These are phyloP conservation scores for Malthinus flaveolus DNA, from an alignment of 2,888 invertebrate genomes.

Conservation along the genomic window DNA sequence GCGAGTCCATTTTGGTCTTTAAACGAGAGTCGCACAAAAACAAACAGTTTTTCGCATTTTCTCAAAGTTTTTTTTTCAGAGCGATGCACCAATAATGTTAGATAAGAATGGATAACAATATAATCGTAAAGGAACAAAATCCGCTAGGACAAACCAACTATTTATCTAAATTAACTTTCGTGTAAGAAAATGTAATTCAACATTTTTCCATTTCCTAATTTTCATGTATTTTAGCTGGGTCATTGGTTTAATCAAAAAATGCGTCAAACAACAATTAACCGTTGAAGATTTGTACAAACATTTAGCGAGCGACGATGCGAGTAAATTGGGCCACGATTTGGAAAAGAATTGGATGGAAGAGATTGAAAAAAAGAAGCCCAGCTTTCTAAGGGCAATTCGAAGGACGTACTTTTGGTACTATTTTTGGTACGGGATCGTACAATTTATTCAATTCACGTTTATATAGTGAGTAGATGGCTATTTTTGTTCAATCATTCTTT, in stretches of 20 bases:
- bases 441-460: constrained; percentile 58
- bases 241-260: constrained; percentile 53
- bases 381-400: constrained; percentile 59
- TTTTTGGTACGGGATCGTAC: constrained; percentile 60
- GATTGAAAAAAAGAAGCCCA: constrained; percentile 59
- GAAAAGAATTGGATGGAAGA: constrained; percentile 66
- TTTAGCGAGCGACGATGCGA: constrained; percentile 63
- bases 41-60: no score
- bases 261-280: constrained; percentile 62
- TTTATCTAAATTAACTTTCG: not conserved
- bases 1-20: no score
- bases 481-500: not conserved
- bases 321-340: constrained; percentile 63
- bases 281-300: constrained; percentile 57
- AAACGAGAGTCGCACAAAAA: no score
- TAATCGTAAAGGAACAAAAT: not conserved
- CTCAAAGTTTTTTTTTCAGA: no score
- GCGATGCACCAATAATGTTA: not conserved
- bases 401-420: constrained; percentile 63
- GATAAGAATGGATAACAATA: not conserved
- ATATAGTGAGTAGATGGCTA: constrained; percentile 57
- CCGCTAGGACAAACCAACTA: not conserved
- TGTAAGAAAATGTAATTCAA: not conserved
- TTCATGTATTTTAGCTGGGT: constrained; percentile 44
- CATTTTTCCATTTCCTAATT: not conserved